Evolutionary conservation across 2,888 invertebrate genomes (phyloP).

Genomic region (Clivina fossor): DNA sequence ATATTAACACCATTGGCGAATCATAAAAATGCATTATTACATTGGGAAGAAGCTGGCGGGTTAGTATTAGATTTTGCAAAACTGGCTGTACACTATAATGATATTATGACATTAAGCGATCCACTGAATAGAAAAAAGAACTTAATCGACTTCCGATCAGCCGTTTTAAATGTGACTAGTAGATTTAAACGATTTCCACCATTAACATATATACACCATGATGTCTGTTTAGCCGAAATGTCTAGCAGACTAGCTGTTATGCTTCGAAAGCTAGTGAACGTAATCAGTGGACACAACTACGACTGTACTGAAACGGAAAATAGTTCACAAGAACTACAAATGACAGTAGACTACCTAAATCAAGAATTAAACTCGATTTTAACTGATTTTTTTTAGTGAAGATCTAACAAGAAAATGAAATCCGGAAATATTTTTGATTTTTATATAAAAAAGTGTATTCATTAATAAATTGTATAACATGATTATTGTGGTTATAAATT

Average conservation of each 20-base stretch:
- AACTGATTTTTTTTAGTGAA: constrained; percentile 23
- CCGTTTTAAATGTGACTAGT: constrained; percentile 15
- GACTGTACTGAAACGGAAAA: constrained; percentile 21
- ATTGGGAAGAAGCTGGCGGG: constrained; percentile 27
- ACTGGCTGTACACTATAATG: constrained; percentile 16
- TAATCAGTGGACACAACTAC: constrained; percentile 15
- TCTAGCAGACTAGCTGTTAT: constrained; percentile 24
- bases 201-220: constrained; percentile 15
- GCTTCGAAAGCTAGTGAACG: constrained; percentile 24
- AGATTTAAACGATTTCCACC: constrained; percentile 15
- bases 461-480: too few species aligned
- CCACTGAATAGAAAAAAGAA: constrained; percentile 11
- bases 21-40: constrained; percentile 8
- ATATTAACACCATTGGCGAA: constrained; percentile 16
- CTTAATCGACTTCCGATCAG: constrained; percentile 12
- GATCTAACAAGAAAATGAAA: too few species aligned
- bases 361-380: constrained; percentile 26
- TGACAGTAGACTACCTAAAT: constrained; percentile 22
- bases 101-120: constrained; percentile 11
- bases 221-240: constrained; percentile 29
- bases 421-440: too few species aligned
- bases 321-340: constrained; percentile 14
- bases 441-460: too few species aligned
- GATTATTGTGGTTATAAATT: too few species aligned
- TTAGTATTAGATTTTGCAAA: constrained; percentile 25